These are phyloP conservation scores for Caradrina kadenii DNA, from an alignment of 2,888 invertebrate species.

Conservation along the genomic window DNA sequence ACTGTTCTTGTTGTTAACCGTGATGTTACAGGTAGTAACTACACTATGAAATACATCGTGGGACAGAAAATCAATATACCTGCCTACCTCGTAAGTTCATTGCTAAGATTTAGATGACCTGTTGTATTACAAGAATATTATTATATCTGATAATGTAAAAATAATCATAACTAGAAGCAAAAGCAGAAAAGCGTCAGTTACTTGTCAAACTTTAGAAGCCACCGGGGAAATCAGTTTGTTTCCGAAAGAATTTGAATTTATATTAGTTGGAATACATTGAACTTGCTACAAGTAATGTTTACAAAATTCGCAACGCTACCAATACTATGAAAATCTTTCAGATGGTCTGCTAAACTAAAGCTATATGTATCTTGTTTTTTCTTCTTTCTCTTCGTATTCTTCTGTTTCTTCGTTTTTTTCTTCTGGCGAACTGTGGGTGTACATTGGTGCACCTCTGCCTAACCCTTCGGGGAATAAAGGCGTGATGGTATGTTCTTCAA, in stretches of 20 bases:
- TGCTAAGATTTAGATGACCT: not conserved
- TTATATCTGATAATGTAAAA: not conserved
- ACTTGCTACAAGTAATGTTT: slow-evolving; percentile 15
- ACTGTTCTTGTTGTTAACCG: slow-evolving; percentile 23
- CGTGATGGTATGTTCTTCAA: too few species aligned
- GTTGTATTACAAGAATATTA: slow-evolving; percentile 2
- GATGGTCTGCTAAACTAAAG: not conserved
- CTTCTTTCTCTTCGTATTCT: too few species aligned
- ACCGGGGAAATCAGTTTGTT: slow-evolving; percentile 41
- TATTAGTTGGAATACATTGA: not conserved
- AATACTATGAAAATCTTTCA: not conserved
- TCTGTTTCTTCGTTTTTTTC: too few species aligned
- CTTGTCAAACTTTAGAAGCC: slow-evolving; percentile 17
- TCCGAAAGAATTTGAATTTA: slow-evolving; percentile 17
- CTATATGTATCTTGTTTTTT: not conserved
- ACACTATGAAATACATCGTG: not conserved
- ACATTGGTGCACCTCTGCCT: too few species aligned
- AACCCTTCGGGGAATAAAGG: too few species aligned
- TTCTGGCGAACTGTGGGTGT: too few species aligned
- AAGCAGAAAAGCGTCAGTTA: slow-evolving; percentile 21
- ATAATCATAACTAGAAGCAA: slow-evolving; percentile 3
- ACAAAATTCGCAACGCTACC: not conserved
- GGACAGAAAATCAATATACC: slow-evolving; percentile 34
- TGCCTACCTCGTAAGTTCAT: not conserved
- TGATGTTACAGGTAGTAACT: not conserved